Evolutionary conservation across 2,113 vertebrate species (phyloP).

Genomic region (Pseudorasbora parva): DNA sequence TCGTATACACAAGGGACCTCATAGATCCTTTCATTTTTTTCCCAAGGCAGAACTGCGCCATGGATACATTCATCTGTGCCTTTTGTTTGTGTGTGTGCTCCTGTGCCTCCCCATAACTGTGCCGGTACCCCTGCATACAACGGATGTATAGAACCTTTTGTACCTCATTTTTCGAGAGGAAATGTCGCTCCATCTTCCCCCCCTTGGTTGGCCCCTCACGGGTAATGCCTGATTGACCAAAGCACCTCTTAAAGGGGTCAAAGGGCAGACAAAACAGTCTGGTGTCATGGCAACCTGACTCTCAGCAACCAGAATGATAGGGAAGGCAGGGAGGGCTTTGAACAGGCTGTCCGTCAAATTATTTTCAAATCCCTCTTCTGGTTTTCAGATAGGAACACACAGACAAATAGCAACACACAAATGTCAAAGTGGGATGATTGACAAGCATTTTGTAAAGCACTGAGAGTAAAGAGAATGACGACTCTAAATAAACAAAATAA

Average conservation of each 20-base stretch:
- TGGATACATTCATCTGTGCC: constrained; percentile 43
- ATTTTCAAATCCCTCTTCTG: constrained; percentile 66
- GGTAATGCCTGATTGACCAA: constrained; percentile 84
- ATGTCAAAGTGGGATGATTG: background rate
- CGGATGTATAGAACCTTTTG: constrained; percentile 74
- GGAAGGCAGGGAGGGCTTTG: constrained; percentile 45
- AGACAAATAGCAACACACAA: background rate
- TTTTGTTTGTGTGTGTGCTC: constrained; percentile 48
- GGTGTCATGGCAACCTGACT: constrained; percentile 83
- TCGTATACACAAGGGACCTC: constrained; percentile 15
- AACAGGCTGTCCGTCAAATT: constrained; percentile 74
- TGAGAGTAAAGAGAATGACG: background rate
- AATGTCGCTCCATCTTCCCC: constrained; percentile 60
- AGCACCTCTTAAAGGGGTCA: constrained; percentile 81
- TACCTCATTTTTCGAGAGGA: constrained; percentile 74
- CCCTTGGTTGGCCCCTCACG: constrained; percentile 73
- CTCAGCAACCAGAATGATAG: constrained; percentile 74
- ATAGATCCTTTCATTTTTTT: constrained; percentile 38
- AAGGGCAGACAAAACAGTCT: constrained; percentile 85
- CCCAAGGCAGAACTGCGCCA: constrained; percentile 7
- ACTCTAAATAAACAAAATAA: background rate
- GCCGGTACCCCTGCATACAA: constrained; percentile 68
- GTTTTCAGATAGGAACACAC: constrained; percentile 49
- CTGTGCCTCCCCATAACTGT: constrained; percentile 72
- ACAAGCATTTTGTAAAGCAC: background rate